Base-by-base conservation (phyloP, 2,888 invertebrate species). In the Agriopis marginaria region DNA sequence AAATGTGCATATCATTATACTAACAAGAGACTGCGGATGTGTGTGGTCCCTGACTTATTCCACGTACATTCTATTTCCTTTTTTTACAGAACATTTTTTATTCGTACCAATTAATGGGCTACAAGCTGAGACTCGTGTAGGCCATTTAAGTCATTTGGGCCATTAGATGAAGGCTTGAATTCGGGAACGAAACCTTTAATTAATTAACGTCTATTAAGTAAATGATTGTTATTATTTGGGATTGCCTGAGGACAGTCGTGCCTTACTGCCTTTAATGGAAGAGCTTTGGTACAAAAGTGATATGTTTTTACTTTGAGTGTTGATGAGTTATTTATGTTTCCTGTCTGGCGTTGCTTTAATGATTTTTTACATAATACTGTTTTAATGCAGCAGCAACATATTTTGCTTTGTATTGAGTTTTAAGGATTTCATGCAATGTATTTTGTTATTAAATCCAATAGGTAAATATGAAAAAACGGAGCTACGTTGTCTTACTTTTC, bases 1-100 rank as follows among this genome's bases (percentile, higher is more conserved):
- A 90, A 92, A 93, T 92, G 91, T 92, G 91, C 93, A 92, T 93
- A 90, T 91, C 91, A 93, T 93, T 93, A 93, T 79, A 85, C 85
- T 80, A 88, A 89, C 89, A 86, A 86, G 86, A 89, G 84, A 85
- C 64, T 81, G 83, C 86, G 80, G 81, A 82, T 79, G 86, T 91
- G 93, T 94, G 93, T 94, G 93, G 93, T 93, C 93, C 83, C 79
- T 75, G 80, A 84, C 82, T 83, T 86, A 86, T 83, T 82, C 87
- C 81, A 82, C 77, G 80, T 80, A 79, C 80, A 81, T 79, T 82
- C 51, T 60, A 64, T 68, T 86, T 79, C 82, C 81, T 86, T 86
- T 86, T 84, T 82, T 82, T 82, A 77, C 75, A 79, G 83, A 82
- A 81, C 78, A 73, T 80, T 85, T 89, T 82, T 87, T 84, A 86